Base-by-base conservation (phyloP, 2,797 vertebrate genomes). In the Scomberomorus guttatus region DNA sequence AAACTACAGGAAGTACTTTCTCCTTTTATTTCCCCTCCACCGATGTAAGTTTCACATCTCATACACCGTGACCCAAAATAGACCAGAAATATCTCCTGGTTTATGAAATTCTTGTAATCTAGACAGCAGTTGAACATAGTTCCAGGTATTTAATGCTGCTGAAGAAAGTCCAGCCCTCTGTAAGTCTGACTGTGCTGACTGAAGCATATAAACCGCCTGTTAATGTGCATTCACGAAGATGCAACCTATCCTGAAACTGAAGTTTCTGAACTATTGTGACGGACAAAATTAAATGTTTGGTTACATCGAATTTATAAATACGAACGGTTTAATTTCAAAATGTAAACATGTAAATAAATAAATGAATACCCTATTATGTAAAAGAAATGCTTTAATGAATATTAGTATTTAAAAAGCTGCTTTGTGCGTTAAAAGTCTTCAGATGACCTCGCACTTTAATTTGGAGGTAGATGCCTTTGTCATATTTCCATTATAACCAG, bases 61-160 rank as follows among this genome's bases (percentile, higher is more conserved):
- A 22, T 0, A 0, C 1, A 27, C 7, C 67, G n/a, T 66, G 15
- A 52, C 37, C 65, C 59, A 63, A 80, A 89, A 79, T 72, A 84
- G 46, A 66, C 6, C 34, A 18, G 37, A 55, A 24, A 17, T 24
- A 8, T 64, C 18, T 24, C 32, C 39, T 51, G 4, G 8, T 65
- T 76, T 60, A 65, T 17, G 27, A 44, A 78, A 60, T 77, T 82
- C 83, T 84, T 65, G 68, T 70, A 73, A 73, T 9, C 68, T 37
- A 82, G 34, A 56, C 8, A 0, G 44, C 50, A 11, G 27, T 37
- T 27, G 44, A 65, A 25, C 29, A 1, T 13, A 63, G 68, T 77
- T 84, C 73, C 57, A 58, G 34, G 46, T 56, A 72, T 15, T 8
- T 7, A 6, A 25, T 59, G 52, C 74, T 17, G 62, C 13, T 52